Conservation (phyloP, 1,140 invertebrate species). For the Diabrotica undecimpunctata region DNA sequence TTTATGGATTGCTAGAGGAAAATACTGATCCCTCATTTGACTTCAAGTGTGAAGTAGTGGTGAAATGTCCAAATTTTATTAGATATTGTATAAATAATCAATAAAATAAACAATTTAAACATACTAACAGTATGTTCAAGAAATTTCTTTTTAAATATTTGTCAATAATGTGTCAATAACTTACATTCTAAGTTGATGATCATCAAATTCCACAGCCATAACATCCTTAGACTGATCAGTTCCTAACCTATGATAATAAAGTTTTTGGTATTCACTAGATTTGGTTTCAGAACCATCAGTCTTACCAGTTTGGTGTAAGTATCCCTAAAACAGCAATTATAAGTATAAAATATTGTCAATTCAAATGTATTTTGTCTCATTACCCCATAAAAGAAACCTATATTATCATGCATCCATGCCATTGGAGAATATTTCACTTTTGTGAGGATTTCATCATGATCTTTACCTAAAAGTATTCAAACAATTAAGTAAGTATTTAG, state of each 20-base stretch:
- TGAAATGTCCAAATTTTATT: no score
- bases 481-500: constrained; percentile 7
- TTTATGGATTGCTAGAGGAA: no score
- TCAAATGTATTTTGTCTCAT: constrained; percentile 18
- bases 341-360: neutral
- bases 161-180: neutral
- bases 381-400: constrained; percentile 93
- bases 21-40: no score
- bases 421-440: constrained; percentile 90
- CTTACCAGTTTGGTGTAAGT: constrained; percentile 74
- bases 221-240: constrained; percentile 87
- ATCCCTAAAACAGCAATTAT: constrained; percentile 47
- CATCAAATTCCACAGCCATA: constrained; percentile 85
- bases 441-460: constrained; percentile 83
- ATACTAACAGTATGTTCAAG: no score
- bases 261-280: constrained; percentile 83
- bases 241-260: constrained; percentile 88
- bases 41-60: no score
- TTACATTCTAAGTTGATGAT: constrained; percentile 90
- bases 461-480: constrained; percentile 54
- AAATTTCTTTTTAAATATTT: no score
- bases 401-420: constrained; percentile 93
- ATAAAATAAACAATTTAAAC: no score
- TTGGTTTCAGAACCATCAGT: constrained; percentile 89
- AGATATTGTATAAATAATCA: no score